Base-by-base conservation (phyloP, 2,113 vertebrate genomes). In the Megaceryle torquata region DNA sequence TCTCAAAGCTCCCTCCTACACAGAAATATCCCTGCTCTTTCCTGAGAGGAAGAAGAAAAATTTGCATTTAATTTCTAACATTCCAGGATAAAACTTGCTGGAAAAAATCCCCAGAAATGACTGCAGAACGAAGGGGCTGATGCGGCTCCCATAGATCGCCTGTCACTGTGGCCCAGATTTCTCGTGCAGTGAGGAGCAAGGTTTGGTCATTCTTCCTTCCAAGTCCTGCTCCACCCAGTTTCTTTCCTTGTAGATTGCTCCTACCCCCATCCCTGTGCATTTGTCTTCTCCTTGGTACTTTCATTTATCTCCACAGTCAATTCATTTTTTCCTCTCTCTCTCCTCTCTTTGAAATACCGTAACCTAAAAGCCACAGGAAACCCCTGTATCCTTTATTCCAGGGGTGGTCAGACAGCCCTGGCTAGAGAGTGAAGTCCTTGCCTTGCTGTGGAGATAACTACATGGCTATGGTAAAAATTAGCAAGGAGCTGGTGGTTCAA, bases 1-100 rank as follows among this genome's bases (percentile, higher is more conserved):
- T 88, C 76, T 77, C 51, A 48, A 25, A 86, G 79, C 59, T 78
- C 56, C 87, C 69, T 91, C 91, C 91, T 17, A 95, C 93, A 84
- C 89, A 82, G n/a, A 57, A 69, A 81, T 3, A 44, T 50, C 81
- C 69, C 81, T 88, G 68, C 72, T 81, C 21, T 18, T 92, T 81
- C 64, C 81, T 67, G 41, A 81, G 31, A 83, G 44, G n/a, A 44
- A 74, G n/a, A 92, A 60, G 2, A 53, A 60, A 90, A 83, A 46
- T 22, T 48, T 75, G 28, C n/a, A 46, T 85, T 75, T 43, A 16
- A 60, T 88, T 71, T 81, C 92, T 35, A 35, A 50, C 20, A 35
- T 53, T 90, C 50, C 69, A 39, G 80, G 63, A 61, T 59, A 92
- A 92, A 96, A 92, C 12, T 65, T 77, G 16, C 15, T 28, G 24